Evolutionary conservation across 2,888 invertebrate genomes (phyloP), one percentile per base, ranked within the genome.

Genomic region (Rhamnusium bicolor): DNA sequence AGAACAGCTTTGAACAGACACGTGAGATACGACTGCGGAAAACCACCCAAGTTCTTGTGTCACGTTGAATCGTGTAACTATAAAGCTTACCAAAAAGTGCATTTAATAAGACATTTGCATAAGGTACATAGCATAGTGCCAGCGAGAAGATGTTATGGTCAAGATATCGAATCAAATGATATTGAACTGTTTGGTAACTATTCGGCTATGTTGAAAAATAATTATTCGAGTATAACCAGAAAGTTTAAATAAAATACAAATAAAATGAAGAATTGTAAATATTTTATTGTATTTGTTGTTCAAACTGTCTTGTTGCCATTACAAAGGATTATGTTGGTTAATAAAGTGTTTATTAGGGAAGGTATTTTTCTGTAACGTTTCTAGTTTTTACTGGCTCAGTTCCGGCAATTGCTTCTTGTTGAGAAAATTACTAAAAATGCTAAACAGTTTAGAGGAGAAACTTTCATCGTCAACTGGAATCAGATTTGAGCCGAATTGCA

Each of bases 81-180:
- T 87, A 92, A 93, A 84, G 94, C 95, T 77, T 93, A 94, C 84
- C 94, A 95, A 86, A 90, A 94, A 62, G 94, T 94, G 82, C 94
- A 95, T 89, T 90, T 95, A 21, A 94, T 94, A 81, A 94, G 95
- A 19, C 95, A 95, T 87, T 93, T 94, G 80, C 8, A 65, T 16
- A 65, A 32, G 32, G 19, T 14, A 1, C 65, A 65, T 8, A 65
- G 53, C 0, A 49, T 65, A 12, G 18, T 27, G 8, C 18, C 65
- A 12, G 21, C 8, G 10, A 65, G 27, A 21, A 61, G 51, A 18
- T 19, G n/a, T 40, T 40, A 18, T 5, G 18, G 10, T 0, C 27
- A 1, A 14, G 54, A 27, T 7, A 14, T 3, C 7, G 27, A 6
- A 18, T 16, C 12, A 8, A 49, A 18, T 18, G 49, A 10, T 7